Percentiles rank a stretch among this genome's conserved stretches.
These are phyloP conservation scores for Tenthredo livida DNA, from an alignment of 2,888 invertebrate genomes.

Conservation along the genomic window DNA sequence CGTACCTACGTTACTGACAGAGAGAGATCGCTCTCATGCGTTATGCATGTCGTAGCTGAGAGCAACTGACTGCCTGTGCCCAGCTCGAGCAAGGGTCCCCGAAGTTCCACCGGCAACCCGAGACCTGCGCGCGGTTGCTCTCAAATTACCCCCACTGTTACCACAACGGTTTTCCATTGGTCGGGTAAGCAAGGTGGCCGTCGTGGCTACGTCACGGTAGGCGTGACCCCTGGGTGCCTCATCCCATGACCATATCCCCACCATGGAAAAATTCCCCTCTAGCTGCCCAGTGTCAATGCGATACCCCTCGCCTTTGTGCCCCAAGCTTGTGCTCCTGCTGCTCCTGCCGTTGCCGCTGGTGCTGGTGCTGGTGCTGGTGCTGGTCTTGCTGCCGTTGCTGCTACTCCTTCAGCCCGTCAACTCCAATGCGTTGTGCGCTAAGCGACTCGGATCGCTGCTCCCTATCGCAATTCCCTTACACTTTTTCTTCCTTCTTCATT, in stretches of 20 bases:
- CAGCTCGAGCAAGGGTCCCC: conserved; percentile 74
- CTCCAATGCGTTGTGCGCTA: conserved; percentile 71
- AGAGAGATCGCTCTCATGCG: conserved; percentile 80
- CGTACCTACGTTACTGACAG: conserved; percentile 57
- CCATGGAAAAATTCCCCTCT: conserved; percentile 67
- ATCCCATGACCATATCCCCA: conserved; percentile 68
- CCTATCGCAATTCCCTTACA: background rate
- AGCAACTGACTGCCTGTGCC: conserved; percentile 79
- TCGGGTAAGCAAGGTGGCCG: conserved; percentile 74
- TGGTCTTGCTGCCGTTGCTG: conserved; percentile 38
- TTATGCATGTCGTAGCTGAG: conserved; percentile 82
- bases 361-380: conserved; percentile 7
- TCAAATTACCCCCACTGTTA: conserved; percentile 74
- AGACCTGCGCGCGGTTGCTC: conserved; percentile 73
- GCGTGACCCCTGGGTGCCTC: conserved; percentile 65
- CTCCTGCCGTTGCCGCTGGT: conserved; percentile 56
- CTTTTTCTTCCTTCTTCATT: background rate
- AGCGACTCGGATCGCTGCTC: conserved; percentile 63
- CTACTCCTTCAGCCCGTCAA: conserved; percentile 47
- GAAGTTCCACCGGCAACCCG: conserved; percentile 68
- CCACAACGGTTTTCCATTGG: conserved; percentile 75
- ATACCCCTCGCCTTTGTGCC: conserved; percentile 52
- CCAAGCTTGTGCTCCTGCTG: conserved; percentile 64
- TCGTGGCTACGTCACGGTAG: conserved; percentile 75
- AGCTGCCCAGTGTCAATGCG: conserved; percentile 51